These are phyloP conservation scores for Pangasianodon gigas DNA, from an alignment of 2,113 vertebrate genomes.

Conservation along the genomic window DNA sequence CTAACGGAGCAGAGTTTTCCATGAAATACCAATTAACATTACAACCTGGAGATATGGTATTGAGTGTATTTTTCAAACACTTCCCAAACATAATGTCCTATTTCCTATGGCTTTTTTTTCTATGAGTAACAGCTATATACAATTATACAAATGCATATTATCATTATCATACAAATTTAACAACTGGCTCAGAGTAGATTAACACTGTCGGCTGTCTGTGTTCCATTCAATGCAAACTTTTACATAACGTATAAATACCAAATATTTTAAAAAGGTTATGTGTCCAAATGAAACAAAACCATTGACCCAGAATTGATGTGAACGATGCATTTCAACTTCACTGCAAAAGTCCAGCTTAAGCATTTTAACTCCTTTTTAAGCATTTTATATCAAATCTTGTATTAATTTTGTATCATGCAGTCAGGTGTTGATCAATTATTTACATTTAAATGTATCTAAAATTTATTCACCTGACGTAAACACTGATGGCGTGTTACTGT, in stretches of 20 bases:
- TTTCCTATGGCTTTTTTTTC: not conserved
- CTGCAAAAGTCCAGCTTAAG: slow-evolving; percentile 96
- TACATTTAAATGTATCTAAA: not conserved
- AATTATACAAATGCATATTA: slow-evolving; percentile 57
- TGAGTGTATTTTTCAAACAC: slow-evolving; percentile 55
- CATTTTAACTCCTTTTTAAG: slow-evolving; percentile 65
- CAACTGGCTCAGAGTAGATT: slow-evolving; percentile 60
- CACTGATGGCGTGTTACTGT: not conserved
- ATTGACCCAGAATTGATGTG: slow-evolving; percentile 13
- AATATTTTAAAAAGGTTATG: slow-evolving; percentile 5
- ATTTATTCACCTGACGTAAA: not conserved
- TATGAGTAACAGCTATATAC: slow-evolving; percentile 60
- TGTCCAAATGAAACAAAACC: not conserved
- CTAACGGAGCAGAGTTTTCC: not conserved
- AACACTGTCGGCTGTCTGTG: slow-evolving; percentile 52
- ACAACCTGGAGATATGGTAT: slow-evolving; percentile 44
- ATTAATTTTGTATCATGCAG: not conserved
- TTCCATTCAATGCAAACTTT: slow-evolving; percentile 44
- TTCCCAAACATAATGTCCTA: slow-evolving; percentile 40
- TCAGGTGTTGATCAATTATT: not conserved
- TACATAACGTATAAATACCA: slow-evolving; percentile 19
- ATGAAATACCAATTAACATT: slow-evolving; percentile 21
- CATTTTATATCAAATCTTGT: not conserved
- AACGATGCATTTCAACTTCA: slow-evolving; percentile 63
- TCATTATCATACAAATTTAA: slow-evolving; percentile 56